Conservation (phyloP, 2,113 vertebrate genomes). For the Psettodes erumei region DNA sequence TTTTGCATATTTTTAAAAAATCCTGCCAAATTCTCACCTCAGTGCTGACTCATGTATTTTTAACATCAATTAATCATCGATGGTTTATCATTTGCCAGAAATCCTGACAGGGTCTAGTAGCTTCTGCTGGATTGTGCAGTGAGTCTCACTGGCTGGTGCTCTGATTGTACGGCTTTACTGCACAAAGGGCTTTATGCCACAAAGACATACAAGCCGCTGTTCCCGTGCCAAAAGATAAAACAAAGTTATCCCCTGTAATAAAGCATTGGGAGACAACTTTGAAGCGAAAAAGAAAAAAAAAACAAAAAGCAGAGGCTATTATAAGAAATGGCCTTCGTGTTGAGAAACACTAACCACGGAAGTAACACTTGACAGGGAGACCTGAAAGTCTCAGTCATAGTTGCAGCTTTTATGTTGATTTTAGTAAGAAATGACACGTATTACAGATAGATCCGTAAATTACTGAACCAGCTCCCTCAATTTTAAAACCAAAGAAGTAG, state of each 20-base stretch:
- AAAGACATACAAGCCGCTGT: slow-evolving; percentile 12
- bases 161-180: slow-evolving; percentile 7
- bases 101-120: background rate
- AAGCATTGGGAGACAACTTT: slow-evolving; percentile 9
- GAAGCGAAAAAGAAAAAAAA: background rate
- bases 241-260: slow-evolving; percentile 19
- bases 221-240: slow-evolving; percentile 33
- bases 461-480: background rate
- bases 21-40: background rate
- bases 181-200: slow-evolving; percentile 9
- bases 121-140: background rate
- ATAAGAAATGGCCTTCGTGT: slow-evolving; percentile 20
- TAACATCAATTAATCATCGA: background rate
- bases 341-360: slow-evolving; percentile 13
- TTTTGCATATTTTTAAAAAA: no score
- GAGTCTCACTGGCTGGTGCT: background rate
- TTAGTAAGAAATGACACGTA: background rate
- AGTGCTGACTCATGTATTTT: background rate
- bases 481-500: slow-evolving; percentile 10
- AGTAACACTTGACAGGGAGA: background rate
- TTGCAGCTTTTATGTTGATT: slow-evolving; percentile 13
- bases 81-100: background rate
- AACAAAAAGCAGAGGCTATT: background rate
- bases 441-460: background rate
- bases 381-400: background rate